phyloP scores from a whole-genome alignment of 2,113 vertebrate species.

The Ictalurus furcatus region DNA sequence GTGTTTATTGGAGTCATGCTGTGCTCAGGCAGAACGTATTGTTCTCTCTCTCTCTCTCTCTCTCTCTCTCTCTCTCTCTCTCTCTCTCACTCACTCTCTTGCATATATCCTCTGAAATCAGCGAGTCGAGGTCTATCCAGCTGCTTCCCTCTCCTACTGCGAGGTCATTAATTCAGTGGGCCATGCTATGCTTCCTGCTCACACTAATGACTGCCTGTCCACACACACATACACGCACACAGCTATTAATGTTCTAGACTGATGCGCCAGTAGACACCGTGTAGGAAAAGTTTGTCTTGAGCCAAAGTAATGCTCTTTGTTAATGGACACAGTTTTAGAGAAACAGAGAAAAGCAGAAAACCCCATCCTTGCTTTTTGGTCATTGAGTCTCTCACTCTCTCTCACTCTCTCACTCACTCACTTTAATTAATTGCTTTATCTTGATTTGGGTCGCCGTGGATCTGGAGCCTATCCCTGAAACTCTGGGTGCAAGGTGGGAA shows the following conservation, averaged over 20 bases:
- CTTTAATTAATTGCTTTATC: neutral
- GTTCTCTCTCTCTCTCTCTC: constrained; percentile 6
- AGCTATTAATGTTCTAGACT: constrained; percentile 22
- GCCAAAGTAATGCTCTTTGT: constrained; percentile 52
- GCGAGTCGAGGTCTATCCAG: constrained; percentile 48
- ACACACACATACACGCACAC: constrained; percentile 10
- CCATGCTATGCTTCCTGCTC: constrained; percentile 58
- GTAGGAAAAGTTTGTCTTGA: constrained; percentile 44
- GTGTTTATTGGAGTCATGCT: constrained; percentile 18
- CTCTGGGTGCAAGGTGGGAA: neutral
- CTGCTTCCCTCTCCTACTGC: constrained; percentile 63
- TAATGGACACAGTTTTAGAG: neutral
- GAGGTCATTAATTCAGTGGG: constrained; percentile 65
- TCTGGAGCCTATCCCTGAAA: neutral
- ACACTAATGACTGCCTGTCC: constrained; percentile 59
- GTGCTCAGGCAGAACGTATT: constrained; percentile 31
- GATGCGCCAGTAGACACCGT: constrained; percentile 39
- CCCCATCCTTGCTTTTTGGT: neutral
- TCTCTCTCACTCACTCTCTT: constrained; percentile 31
- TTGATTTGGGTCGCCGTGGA: neutral
- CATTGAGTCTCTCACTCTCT: too few species aligned
- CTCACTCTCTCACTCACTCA: neutral
- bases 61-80: constrained; percentile 20
- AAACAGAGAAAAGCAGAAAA: neutral
- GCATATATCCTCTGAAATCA: constrained; percentile 39